Conservation (phyloP, 2,113 vertebrate genomes). For the Cyanistes caeruleus region DNA sequence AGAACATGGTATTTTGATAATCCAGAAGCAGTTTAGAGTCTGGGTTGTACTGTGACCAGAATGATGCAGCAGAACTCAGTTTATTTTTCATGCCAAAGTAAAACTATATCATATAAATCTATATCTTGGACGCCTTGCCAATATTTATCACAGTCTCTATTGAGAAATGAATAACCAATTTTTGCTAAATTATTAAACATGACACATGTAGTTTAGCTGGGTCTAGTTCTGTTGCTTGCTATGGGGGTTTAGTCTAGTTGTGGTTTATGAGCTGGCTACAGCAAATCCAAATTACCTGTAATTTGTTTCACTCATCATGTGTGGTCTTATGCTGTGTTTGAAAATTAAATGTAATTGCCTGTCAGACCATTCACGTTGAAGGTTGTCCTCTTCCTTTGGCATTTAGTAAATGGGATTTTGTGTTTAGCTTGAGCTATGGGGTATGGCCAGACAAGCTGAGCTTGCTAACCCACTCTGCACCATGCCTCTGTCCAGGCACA, state of each 20-base stretch:
- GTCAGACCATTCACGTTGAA: not conserved
- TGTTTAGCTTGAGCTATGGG: not conserved
- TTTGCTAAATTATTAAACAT: not conserved
- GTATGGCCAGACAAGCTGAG: fast-evolving
- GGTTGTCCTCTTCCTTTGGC: not conserved
- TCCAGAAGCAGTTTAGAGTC: not conserved
- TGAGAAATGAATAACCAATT: not conserved
- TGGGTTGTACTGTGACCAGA: not conserved
- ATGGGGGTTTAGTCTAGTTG: not conserved
- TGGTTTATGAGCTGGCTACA: not conserved
- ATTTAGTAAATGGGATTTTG: not conserved
- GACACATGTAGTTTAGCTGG: not conserved
- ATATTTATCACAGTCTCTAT: not conserved
- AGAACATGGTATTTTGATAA: not conserved
- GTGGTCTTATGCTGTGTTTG: not conserved
- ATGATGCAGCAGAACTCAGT: not conserved
- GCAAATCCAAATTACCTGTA: not conserved
- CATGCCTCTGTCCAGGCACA: not conserved
- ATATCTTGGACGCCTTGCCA: not conserved
- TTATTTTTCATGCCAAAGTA: not conserved
- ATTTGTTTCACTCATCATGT: not conserved
- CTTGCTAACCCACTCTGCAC: not conserved
- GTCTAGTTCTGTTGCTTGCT: not conserved
- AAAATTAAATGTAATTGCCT: not conserved
- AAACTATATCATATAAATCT: not conserved